phyloP scores from a whole-genome alignment of 1,140 invertebrate genomes.

The Ceratoteleas bidentatus region DNA sequence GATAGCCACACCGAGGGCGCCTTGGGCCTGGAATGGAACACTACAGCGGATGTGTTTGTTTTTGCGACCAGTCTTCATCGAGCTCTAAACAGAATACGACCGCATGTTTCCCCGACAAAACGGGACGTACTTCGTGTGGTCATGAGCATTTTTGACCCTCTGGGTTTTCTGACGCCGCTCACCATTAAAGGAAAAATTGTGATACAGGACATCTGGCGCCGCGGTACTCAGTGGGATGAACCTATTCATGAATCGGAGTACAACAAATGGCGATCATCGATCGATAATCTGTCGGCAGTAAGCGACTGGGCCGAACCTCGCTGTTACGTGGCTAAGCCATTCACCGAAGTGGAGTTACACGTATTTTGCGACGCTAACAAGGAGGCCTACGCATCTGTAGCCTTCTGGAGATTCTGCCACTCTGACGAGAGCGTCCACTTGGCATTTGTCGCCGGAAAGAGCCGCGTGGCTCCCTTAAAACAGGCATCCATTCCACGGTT shows the following conservation, averaged over 20 bases:
- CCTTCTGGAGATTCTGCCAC: no score
- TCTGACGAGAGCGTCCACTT: no score
- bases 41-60: not conserved
- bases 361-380: no score
- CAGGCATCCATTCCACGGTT: no score
- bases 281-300: not conserved
- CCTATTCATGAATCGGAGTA: not conserved
- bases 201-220: not conserved
- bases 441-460: no score
- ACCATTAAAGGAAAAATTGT: not conserved
- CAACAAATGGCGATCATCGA: not conserved
- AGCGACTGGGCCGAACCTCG: not conserved
- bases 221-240: not conserved
- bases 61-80: not conserved
- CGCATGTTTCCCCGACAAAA: not conserved
- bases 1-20: no score
- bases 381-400: no score
- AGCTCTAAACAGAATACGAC: not conserved
- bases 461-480: no score
- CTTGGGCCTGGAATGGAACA: not conserved
- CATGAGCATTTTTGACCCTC: not conserved
- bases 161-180: not conserved
- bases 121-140: not conserved
- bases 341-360: not conserved
- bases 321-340: not conserved